phyloP scores from a whole-genome alignment of 2,888 invertebrate genomes.

The Acanthopleura granulata region DNA sequence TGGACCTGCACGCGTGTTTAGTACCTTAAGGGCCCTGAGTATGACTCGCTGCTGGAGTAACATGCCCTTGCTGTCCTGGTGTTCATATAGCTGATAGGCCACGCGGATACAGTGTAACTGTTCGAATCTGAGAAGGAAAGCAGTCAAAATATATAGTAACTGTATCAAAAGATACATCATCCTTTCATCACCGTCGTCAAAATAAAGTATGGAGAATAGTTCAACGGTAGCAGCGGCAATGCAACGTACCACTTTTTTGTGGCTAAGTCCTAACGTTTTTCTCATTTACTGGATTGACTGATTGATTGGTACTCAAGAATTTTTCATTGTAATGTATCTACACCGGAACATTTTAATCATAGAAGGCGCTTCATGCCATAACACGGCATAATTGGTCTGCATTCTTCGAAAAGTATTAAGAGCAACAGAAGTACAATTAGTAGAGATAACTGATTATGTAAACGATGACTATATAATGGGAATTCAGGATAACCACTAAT shows the following conservation, averaged over 20 bases:
- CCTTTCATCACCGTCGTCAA: too few species aligned
- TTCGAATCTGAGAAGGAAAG: constrained; percentile 47
- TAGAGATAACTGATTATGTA: too few species aligned
- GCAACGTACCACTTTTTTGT: background rate
- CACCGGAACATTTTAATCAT: background rate
- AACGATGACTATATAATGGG: too few species aligned
- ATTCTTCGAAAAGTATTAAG: too few species aligned
- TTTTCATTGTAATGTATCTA: background rate
- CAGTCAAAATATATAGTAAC: background rate
- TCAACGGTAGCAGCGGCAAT: too few species aligned
- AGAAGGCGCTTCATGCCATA: too few species aligned
- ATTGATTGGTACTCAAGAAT: background rate
- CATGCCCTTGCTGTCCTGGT: constrained; percentile 62
- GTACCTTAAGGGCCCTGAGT: constrained; percentile 61
- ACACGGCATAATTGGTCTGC: too few species aligned
- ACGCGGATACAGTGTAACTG: constrained; percentile 57
- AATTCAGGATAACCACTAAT: too few species aligned
- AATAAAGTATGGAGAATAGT: too few species aligned
- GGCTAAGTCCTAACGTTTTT: background rate
- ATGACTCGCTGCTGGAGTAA: constrained; percentile 48
- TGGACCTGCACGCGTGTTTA: background rate
- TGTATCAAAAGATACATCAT: background rate
- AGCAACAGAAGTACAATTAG: too few species aligned
- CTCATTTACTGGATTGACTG: background rate
- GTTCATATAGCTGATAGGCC: constrained; percentile 63